Percentiles rank a stretch among this genome's conserved stretches.
These are phyloP conservation scores for Lepisosteus oculatus DNA, from an alignment of 2,113 vertebrate genomes.

Conservation along the genomic window DNA sequence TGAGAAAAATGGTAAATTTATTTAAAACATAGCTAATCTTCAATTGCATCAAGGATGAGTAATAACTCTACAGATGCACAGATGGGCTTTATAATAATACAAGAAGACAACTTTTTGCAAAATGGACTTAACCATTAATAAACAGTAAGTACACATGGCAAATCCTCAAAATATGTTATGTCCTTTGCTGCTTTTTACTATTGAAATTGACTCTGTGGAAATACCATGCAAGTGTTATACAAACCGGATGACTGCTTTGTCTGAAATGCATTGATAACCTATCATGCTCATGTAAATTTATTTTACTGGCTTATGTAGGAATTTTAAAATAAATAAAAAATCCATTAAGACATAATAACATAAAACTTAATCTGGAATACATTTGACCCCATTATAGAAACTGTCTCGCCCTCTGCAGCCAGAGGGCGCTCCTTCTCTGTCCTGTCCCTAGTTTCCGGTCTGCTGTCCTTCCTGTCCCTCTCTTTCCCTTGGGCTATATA, in stretches of 20 bases:
- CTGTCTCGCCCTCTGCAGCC: too few species aligned
- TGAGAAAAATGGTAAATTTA: too few species aligned
- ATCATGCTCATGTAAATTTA: neutral
- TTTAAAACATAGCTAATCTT: neutral
- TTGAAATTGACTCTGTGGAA: neutral
- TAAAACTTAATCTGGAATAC: too few species aligned
- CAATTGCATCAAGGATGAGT: neutral
- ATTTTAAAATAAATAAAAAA: too few species aligned
- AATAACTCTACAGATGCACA: neutral
- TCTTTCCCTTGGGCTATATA: too few species aligned
- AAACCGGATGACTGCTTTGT: neutral
- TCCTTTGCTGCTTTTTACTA: neutral
- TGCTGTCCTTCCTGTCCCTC: too few species aligned
- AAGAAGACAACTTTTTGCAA: neutral
- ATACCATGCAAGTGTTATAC: neutral
- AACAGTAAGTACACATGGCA: neutral
- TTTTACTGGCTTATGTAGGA: neutral
- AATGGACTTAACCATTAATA: neutral
- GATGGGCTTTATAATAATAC: neutral
- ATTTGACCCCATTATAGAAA: too few species aligned
- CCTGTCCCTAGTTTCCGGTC: too few species aligned
- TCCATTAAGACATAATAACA: too few species aligned
- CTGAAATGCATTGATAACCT: neutral
- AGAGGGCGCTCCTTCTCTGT: too few species aligned
- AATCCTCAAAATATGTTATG: neutral